Base-by-base conservation (phyloP, 2,797 vertebrate genomes). In the Coccyzus lansbergi region DNA sequence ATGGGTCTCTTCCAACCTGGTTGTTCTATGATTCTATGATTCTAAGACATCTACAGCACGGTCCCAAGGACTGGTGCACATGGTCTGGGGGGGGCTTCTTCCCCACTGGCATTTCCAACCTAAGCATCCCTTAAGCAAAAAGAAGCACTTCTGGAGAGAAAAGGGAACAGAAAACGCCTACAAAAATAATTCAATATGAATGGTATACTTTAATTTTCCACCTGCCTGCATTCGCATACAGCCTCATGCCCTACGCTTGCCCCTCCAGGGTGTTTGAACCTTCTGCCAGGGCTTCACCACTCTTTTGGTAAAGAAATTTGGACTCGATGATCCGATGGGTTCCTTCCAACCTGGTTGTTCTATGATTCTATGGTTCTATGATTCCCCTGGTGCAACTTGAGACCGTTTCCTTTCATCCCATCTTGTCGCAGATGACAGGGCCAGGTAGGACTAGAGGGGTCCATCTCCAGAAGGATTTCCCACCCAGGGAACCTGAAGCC, bases 51-150 rank as follows among this genome's bases (percentile, higher is more conserved):
- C n/a, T 5, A 33, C 3, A 19, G 65, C 34, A 42, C 0, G 1
- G n/a, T 42, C 59, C n/a, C 36, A 14, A 59, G n/a, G 16, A 51
- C 28, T 15, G 0, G 0, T 0, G 5, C 10, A 26, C 17, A 4
- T 2, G 31, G 29, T 28, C 33, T 0, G 0, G 11, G 29, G 12
- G 9, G 9, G 20, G 16, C 40, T 68, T 81, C 46, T 44, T 42
- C 29, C 49, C 42, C 86, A 51, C 33, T 1, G 2, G 16, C 19
- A 67, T n/a, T 75, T 83, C 77, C 62, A 89, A 40, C 15, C 28
- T 2, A 8, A 75, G 62, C 13, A 68, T 62, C 58, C 20, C 19
- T 68, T 33, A 3, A 42, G 24, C 33, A 75, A 60, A 38, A 63
- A 49, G 6, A 72, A 87, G 4, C 14, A 44, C 51, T 62, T 83